phyloP scores from a whole-genome alignment of 2,888 invertebrate species.

The Drosophila neutralis region DNA sequence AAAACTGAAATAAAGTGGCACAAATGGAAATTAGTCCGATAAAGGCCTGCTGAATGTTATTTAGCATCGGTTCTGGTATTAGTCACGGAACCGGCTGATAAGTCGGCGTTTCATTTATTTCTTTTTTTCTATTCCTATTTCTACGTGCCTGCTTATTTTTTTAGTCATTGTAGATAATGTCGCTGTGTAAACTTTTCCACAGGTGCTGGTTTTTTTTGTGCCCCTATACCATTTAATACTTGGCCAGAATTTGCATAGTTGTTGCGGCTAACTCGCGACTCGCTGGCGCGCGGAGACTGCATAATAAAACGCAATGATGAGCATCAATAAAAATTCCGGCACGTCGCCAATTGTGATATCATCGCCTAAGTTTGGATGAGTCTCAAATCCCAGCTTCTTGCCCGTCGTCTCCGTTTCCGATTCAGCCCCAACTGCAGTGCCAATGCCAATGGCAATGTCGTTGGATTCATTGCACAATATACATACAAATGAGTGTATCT shows the following conservation, averaged over 20 bases:
- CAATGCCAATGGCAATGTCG: constrained; percentile 57
- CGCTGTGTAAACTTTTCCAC: constrained; percentile 39
- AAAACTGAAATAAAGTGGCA: constrained; percentile 43
- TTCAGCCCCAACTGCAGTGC: constrained; percentile 23
- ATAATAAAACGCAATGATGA: constrained; percentile 57
- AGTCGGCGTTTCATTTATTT: constrained; percentile 13
- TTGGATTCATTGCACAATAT: constrained; percentile 43
- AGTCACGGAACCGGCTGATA: constrained; percentile 55
- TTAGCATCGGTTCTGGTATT: constrained; percentile 61
- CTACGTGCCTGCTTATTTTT: background rate
- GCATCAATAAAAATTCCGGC: constrained; percentile 71
- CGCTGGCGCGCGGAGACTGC: constrained; percentile 23
- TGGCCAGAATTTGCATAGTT: constrained; percentile 52
- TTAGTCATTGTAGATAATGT: constrained; percentile 19
- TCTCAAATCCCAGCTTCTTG: constrained; percentile 20
- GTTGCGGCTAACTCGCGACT: constrained; percentile 25
- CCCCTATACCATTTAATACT: background rate
- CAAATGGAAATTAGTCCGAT: constrained; percentile 43
- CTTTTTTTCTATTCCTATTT: constrained; percentile 1
- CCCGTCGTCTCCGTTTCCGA: background rate
- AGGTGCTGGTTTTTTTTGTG: constrained; percentile 7
- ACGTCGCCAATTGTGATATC: constrained; percentile 68
- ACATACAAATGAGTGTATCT: constrained; percentile 16
- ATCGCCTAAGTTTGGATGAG: constrained; percentile 62
- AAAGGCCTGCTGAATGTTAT: constrained; percentile 39